These are phyloP conservation scores for Axis porcinus DNA, from an alignment of 2,113 vertebrate species.

Conservation along the genomic window DNA sequence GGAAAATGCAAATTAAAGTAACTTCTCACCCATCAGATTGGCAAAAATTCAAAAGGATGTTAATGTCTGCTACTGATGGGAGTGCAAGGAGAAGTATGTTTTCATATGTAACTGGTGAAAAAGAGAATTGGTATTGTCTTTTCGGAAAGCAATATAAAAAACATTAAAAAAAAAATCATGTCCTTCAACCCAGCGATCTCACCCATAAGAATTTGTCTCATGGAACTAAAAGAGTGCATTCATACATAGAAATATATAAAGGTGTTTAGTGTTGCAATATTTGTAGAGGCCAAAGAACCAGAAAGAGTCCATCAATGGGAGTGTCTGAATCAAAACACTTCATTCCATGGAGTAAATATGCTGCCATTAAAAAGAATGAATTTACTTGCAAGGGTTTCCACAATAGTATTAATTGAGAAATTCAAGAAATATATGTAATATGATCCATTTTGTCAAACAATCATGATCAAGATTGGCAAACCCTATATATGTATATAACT, in stretches of 20 bases:
- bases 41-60: slow-evolving; percentile 49
- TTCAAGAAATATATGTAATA: not conserved
- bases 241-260: not conserved
- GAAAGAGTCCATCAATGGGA: not conserved
- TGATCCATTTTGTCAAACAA: not conserved
- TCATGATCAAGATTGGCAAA: not conserved
- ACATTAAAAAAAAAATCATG: not conserved
- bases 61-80: not conserved
- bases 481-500: not conserved
- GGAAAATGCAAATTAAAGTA: slow-evolving; percentile 61
- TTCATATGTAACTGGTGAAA: slow-evolving; percentile 8
- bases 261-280: not conserved
- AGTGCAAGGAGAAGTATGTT: not conserved
- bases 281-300: not conserved
- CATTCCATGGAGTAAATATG: not conserved
- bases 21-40: slow-evolving; percentile 15
- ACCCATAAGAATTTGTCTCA: not conserved
- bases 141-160: slow-evolving; percentile 28
- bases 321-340: not conserved
- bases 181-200: not conserved
- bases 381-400: not conserved
- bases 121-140: not conserved
- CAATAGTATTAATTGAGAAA: not conserved
- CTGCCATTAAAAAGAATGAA: not conserved
- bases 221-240: not conserved